Base-by-base conservation (phyloP, 2,888 invertebrate species). In the Euplagia quadripunctaria region DNA sequence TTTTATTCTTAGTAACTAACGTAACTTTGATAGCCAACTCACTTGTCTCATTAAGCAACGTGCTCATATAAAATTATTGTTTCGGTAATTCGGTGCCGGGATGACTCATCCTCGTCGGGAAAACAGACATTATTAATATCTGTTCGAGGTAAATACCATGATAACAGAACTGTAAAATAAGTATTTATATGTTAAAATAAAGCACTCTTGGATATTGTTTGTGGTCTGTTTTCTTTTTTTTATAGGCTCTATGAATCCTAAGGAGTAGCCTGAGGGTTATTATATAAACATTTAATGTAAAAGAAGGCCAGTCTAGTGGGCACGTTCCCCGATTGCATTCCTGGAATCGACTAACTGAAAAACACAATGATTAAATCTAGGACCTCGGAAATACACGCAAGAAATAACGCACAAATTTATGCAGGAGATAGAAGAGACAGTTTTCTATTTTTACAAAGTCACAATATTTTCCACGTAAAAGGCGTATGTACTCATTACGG, bases 1-100 rank as follows among this genome's bases (percentile, higher is more conserved):
- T 84, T 88, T 86, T 89, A 88, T 90, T 90, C 89, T 87, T 87
- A 86, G 86, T 79, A 84, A 82, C 79, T 81, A 81, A 85, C 80
- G 84, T 85, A 85, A 88, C 79, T 82, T 73, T 68, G 70, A 75
- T 78, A 79, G 72, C 78, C 79, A 76, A 82, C 75, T 74, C 64
- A 75, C 71, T 78, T 80, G 78, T 78, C 71, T 68, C 64, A 76
- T 79, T 80, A 75, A 49, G 71, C 68, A 78, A 79, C 71, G 69
- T 71, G 58, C 43, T 63, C 68, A 66, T 76, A 68, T 71, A 7
- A 72, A 79, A 68, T 31, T 73, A 52, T 51, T 74, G 55, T 65
- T 46, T 70, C 58, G 46, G 5, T 41, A 68, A 42, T 31, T 55
- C 55, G 65, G 70, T 81, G 67, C 68, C 74, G 70, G 68, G 64